Conservation (phyloP, 2,797 vertebrate species). For the Anguilla obscura region DNA sequence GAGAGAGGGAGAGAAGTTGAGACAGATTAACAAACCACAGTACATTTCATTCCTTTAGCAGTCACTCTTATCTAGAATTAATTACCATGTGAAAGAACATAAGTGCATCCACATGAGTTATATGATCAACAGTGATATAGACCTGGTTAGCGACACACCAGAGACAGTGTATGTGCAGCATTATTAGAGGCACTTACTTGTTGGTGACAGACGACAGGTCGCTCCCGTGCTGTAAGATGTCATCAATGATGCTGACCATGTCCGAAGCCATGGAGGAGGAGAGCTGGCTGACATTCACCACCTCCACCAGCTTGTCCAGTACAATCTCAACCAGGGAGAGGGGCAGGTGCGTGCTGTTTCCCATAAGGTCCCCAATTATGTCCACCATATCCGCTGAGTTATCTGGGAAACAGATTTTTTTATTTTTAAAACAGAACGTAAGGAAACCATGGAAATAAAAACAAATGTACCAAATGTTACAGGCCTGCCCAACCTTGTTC, state of each 20-base stretch:
- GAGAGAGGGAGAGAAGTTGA: not conserved
- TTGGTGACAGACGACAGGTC: slow-evolving; percentile 65
- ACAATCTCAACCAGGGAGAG: slow-evolving; percentile 71
- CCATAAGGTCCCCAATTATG: slow-evolving; percentile 76
- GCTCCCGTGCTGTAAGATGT: slow-evolving; percentile 69
- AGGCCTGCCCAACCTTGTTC: not conserved
- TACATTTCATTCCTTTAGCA: too few species aligned
- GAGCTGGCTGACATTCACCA: slow-evolving; percentile 64
- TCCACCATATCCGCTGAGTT: slow-evolving; percentile 75
- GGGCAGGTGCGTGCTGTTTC: slow-evolving; percentile 50
- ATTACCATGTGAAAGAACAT: not conserved
- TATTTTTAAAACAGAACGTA: not conserved
- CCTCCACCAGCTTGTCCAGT: slow-evolving; percentile 72
- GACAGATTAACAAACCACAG: not conserved
- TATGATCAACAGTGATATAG: not conserved
- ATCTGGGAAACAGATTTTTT: slow-evolving; percentile 58
- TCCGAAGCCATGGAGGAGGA: slow-evolving; percentile 57
- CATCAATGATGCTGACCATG: slow-evolving; percentile 68
- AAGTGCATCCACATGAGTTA: not conserved
- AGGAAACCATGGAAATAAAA: not conserved
- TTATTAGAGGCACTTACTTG: slow-evolving; percentile 68
- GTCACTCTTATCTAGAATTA: too few species aligned
- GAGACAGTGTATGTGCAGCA: not conserved
- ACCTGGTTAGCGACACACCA: not conserved
- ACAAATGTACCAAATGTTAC: not conserved